Base-by-base conservation (phyloP, 2,797 vertebrate species). In the Oryzias sinensis region DNA sequence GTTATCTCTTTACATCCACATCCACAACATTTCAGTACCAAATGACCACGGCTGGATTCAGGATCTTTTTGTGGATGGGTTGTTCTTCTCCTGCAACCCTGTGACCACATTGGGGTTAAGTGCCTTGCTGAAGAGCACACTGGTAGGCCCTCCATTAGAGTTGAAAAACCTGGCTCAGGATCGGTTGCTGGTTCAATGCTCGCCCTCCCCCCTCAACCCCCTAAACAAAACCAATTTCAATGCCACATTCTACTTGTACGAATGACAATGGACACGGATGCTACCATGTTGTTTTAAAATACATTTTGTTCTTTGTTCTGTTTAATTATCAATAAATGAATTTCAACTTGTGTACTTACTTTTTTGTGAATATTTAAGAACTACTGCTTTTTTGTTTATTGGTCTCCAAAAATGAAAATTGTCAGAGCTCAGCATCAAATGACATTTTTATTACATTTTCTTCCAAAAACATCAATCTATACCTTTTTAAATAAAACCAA, bases 241-340 rank as follows among this genome's bases (percentile, higher is more conserved):
- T 80, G 87, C 87, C 84, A 82, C 85, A 75, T 84, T 82, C 74
- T 78, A 87, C 76, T 74, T 90, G 89, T 88, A 79, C 81, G 79
- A 85, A 86, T 81, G 80, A 88, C 78, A 54, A 63, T 83, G 64
- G 86, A 84, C 83, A 83, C 76, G 53, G 65, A 74, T 83, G 65
- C 79, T 68, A 82, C 77, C 52, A 74, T 82, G 85, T 89, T 88
- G 86, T 90, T 88, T 88, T 83, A 83, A 89, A 82, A 76, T 65
- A 77, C 79, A 69, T 88, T 90, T 82, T 89, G 87, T 88, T 65
- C 69, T 64, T 65, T 89, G 84, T 88, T 87, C 76, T 87, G 87
- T 83, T 89, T 86, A 86, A 86, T 83, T 86, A 88, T 87, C 86
- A 90, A 89, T 89, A 90, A 90, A 90, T 66, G 5, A 74, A 66